A percentile compares a stretch with the other conserved stretches of the same genome.
These are phyloP conservation scores for Psephotus haematonotus DNA, from an alignment of 2,113 vertebrate genomes.

Conservation along the genomic window DNA sequence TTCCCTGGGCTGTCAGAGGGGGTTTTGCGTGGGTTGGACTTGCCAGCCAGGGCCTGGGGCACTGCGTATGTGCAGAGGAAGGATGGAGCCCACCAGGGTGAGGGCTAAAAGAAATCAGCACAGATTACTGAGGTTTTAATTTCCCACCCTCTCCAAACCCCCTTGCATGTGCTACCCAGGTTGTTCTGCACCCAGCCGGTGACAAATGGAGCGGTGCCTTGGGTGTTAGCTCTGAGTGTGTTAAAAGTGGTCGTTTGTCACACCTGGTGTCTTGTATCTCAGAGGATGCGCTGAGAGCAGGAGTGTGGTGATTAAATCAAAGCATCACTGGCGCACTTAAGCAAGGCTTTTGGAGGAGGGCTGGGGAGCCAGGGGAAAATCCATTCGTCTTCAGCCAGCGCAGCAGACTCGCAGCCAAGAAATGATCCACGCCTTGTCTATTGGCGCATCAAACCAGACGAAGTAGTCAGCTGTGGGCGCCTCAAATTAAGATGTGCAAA, in stretches of 20 bases:
- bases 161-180: rapidly evolving
- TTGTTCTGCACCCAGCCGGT: rapidly evolving
- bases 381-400: neutral
- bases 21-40: neutral
- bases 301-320: neutral
- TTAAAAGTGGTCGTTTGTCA: neutral
- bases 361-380: neutral
- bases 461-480: neutral
- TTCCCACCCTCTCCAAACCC: neutral
- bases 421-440: neutral
- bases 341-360: neutral
- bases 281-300: neutral
- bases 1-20: neutral
- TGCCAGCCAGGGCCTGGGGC: neutral
- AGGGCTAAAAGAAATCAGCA: neutral
- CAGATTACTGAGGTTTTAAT: neutral
- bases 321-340: neutral
- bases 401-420: neutral
- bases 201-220: neutral
- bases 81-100: neutral
- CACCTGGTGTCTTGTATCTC: neutral
- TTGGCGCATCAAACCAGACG: neutral
- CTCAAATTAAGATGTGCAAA: neutral
- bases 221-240: neutral
- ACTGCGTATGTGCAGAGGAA: rapidly evolving